phyloP scores from a whole-genome alignment of 2,888 invertebrate species.

The Melinopterus prodromus region DNA sequence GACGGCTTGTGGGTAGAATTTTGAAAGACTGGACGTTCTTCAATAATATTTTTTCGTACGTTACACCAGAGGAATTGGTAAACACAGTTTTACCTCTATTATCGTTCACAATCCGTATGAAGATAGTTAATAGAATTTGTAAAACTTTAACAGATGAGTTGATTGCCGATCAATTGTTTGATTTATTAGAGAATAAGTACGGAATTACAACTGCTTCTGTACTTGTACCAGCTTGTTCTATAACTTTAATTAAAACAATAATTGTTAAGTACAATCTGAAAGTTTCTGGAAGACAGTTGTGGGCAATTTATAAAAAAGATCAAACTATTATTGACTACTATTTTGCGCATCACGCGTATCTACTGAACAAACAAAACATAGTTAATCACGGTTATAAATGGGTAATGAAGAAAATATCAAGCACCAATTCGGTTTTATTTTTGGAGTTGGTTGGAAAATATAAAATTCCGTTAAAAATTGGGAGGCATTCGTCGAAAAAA shows the following conservation, averaged over 20 bases:
- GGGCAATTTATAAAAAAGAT: slow-evolving; percentile 34
- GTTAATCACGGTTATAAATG: background rate
- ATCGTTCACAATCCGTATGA: slow-evolving; percentile 34
- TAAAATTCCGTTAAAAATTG: slow-evolving; percentile 23
- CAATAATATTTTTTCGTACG: slow-evolving; percentile 30
- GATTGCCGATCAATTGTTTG: slow-evolving; percentile 34
- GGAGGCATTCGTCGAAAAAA: slow-evolving; percentile 34
- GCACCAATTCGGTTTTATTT: slow-evolving; percentile 31
- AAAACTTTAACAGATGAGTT: slow-evolving; percentile 28
- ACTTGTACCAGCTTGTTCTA: slow-evolving; percentile 35
- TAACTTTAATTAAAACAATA: slow-evolving; percentile 29
- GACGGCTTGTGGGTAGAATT: slow-evolving; percentile 30
- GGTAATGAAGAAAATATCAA: slow-evolving; percentile 27
- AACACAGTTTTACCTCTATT: slow-evolving; percentile 33
- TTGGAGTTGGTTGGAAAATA: slow-evolving; percentile 30
- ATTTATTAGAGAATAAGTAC: slow-evolving; percentile 35
- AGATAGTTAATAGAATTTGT: slow-evolving; percentile 36
- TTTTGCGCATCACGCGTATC: slow-evolving; percentile 23
- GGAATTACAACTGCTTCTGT: slow-evolving; percentile 37
- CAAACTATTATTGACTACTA: slow-evolving; percentile 28
- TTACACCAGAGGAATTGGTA: slow-evolving; percentile 31
- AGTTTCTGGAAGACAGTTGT: slow-evolving; percentile 30
- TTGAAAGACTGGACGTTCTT: slow-evolving; percentile 40
- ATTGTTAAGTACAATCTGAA: slow-evolving; percentile 33
- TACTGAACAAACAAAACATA: background rate